phyloP scores from a whole-genome alignment of 2,113 vertebrate genomes.

The Cisticola juncidis region DNA sequence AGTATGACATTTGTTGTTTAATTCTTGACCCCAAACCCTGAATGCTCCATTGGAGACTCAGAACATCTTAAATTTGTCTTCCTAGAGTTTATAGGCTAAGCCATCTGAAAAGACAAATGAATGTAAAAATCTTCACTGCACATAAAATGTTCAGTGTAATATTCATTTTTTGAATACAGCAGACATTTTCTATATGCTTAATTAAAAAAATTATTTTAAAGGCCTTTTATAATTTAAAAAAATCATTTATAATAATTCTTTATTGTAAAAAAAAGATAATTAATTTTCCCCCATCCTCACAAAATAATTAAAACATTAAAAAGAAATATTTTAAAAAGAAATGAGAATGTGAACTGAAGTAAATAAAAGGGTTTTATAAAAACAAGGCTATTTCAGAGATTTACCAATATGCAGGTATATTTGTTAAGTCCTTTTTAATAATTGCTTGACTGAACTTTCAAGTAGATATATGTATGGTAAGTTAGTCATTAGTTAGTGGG shows the following conservation, averaged over 20 bases:
- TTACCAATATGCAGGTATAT: neutral
- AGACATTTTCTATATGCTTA: neutral
- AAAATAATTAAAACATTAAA: neutral
- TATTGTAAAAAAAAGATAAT: neutral
- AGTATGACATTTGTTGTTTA: neutral
- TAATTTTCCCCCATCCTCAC: neutral
- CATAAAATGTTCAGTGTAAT: neutral
- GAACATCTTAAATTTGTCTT: neutral
- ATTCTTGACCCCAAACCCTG: neutral
- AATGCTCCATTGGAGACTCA: neutral
- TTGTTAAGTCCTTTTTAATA: neutral
- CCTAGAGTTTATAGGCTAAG: neutral
- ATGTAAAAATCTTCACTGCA: neutral
- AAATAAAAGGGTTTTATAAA: neutral
- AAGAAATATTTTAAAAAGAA: neutral
- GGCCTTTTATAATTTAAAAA: fast-evolving
- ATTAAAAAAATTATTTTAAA: neutral
- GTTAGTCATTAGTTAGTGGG: neutral
- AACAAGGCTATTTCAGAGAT: neutral
- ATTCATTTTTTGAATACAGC: neutral
- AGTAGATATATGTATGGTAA: neutral
- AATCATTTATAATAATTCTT: neutral
- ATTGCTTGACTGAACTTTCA: neutral
- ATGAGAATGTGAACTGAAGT: neutral
- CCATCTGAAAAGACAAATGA: neutral